Conservation (phyloP, 2,797 vertebrate genomes). For the Micropoecilia bifurca region DNA sequence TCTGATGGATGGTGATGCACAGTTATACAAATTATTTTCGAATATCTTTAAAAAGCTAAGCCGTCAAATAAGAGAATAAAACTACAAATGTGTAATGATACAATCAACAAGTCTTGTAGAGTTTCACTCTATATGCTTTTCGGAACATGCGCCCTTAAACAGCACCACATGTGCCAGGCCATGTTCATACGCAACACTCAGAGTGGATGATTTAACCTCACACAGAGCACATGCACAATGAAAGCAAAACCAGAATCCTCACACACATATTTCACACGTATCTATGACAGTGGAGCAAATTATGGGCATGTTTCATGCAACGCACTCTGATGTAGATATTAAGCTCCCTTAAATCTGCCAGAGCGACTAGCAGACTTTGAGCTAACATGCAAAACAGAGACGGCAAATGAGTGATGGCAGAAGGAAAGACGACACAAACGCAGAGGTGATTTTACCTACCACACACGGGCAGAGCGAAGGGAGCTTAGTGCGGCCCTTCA, state of each 20-base stretch:
- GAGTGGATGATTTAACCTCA: slow-evolving; percentile 50
- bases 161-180: slow-evolving; percentile 72
- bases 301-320: slow-evolving; percentile 53
- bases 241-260: slow-evolving; percentile 13
- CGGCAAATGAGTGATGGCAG: slow-evolving; percentile 66
- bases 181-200: slow-evolving; percentile 60
- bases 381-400: slow-evolving; percentile 76
- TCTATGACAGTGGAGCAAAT: slow-evolving; percentile 46
- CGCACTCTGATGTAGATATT: slow-evolving; percentile 62
- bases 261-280: slow-evolving; percentile 39
- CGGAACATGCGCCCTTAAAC: slow-evolving; percentile 56
- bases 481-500: slow-evolving; percentile 92
- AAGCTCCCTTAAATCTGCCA: slow-evolving; percentile 57
- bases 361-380: slow-evolving; percentile 64
- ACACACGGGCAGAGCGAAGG: slow-evolving; percentile 94
- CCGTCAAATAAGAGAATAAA: slow-evolving; percentile 1
- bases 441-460: slow-evolving; percentile 87
- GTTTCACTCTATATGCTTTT: slow-evolving; percentile 58
- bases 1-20: slow-evolving; percentile 40
- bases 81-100: slow-evolving; percentile 28
- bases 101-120: slow-evolving; percentile 76
- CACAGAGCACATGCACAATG: slow-evolving; percentile 33
- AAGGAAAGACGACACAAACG: slow-evolving; percentile 71
- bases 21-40: slow-evolving; percentile 13
- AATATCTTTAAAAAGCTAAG: slow-evolving; percentile 4